Base-by-base conservation (phyloP, 2,888 invertebrate genomes). In the Catocala nupta region DNA sequence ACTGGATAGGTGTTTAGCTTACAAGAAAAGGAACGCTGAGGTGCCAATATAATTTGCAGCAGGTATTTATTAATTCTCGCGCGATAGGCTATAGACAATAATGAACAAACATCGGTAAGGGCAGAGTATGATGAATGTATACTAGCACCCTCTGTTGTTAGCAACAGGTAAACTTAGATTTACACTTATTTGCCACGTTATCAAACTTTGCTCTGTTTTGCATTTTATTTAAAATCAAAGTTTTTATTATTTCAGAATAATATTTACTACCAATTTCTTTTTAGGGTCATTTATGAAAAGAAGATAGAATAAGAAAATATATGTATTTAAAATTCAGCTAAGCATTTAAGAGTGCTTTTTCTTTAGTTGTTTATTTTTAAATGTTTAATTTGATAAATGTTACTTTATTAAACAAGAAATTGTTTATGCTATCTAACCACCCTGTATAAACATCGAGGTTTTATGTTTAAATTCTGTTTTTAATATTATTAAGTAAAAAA, bases 401-500 rank as follows among this genome's bases (percentile, higher is more conserved):
- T 67, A 60, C 61, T 69, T 67, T 51, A 61, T 68, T 71, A 75
- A 78, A 80, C 63, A 68, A 75, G 43, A 58, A 63, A 77, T 64
- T 60, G 68, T 76, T 83, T 82, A 78, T 66, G 81, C 85, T 90
- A 89, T 81, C 87, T 90, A 89, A 67, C 75, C 85, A 90, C 91
- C 91, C 91, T 91, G 91, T 90, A 83, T 86, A 65, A 44, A 77
- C 78, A 78, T 72, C 84, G 89, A 88, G 86, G 85, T 86, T 82
- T 65, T 59, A 65, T 69, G 51, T 64, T 58, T 54, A 63, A 67
- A 68, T 66, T 43, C 68, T 65, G 60, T 68, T 60, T 66, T 59
- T 5, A 65, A 57, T 50, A n/a, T 10, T n/a, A 36, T 13, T 51
- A 9, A 5, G 8, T 7, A 47, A 47, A 47, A 51, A 51, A 12